Conservation (phyloP, 2,888 invertebrate genomes). For the Fragum sueziense region DNA sequence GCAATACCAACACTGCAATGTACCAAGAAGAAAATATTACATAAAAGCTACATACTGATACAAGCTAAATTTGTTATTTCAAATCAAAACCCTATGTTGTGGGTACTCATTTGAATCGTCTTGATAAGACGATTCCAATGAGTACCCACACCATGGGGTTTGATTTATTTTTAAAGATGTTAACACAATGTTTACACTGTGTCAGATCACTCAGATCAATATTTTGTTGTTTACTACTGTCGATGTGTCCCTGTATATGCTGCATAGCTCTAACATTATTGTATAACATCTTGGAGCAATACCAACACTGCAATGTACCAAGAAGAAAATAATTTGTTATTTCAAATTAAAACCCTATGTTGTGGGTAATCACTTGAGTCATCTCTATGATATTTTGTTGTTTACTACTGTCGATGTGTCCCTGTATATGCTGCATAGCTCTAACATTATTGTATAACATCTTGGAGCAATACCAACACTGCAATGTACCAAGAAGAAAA, state of each 20-base stretch:
- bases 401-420: constrained; percentile 86
- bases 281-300: constrained; percentile 87
- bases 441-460: constrained; percentile 88
- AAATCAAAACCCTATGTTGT: too few species aligned
- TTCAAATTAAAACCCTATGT: too few species aligned
- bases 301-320: constrained; percentile 87
- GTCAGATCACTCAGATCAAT: constrained; percentile 82
- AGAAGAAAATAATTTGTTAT: too few species aligned
- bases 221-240: constrained; percentile 83
- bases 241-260: constrained; percentile 89
- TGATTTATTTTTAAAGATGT: too few species aligned
- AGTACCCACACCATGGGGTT: too few species aligned
- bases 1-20: constrained; percentile 87
- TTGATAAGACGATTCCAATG: too few species aligned
- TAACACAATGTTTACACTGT: constrained; percentile 89
- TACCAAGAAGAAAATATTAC: too few species aligned
- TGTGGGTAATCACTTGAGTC: too few species aligned
- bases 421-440: constrained; percentile 89
- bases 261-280: constrained; percentile 89
- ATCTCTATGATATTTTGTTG: constrained; percentile 80
- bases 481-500: too few species aligned
- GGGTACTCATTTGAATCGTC: too few species aligned
- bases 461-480: constrained; percentile 88
- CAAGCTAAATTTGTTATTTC: too few species aligned
- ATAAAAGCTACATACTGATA: too few species aligned